phyloP scores from a whole-genome alignment of 2,797 vertebrate genomes.

The Amblyopsis hoosieri region DNA sequence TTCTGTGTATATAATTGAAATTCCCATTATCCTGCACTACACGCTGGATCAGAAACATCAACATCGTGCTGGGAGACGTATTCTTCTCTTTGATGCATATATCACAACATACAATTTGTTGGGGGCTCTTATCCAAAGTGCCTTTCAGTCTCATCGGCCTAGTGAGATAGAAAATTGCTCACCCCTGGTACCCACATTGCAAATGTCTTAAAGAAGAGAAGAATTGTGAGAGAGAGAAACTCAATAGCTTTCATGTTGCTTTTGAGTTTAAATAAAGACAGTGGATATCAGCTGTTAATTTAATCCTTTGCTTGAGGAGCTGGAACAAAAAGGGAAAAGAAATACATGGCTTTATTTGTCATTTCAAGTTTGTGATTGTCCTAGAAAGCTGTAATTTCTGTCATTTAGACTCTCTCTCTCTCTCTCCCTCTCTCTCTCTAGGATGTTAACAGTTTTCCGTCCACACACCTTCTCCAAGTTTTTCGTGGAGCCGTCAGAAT shows the following conservation, averaged over 20 bases:
- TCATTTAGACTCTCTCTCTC: neutral
- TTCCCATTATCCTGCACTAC: constrained; percentile 25
- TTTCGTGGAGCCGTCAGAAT: constrained; percentile 74
- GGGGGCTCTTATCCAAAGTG: neutral
- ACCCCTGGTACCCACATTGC: no score
- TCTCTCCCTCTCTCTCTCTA: constrained; percentile 2
- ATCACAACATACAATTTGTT: neutral
- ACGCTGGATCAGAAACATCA: constrained; percentile 26
- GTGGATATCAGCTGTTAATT: no score
- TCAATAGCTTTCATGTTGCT: neutral
- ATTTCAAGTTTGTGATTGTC: neutral
- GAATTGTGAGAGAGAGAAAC: neutral
- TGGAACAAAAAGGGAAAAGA: neutral
- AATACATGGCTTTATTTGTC: neutral
- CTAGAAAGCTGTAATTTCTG: no score
- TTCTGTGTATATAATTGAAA: constrained; percentile 28
- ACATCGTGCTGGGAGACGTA: constrained; percentile 19
- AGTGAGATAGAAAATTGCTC: no score
- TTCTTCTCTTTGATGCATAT: constrained; percentile 22
- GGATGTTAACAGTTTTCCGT: constrained; percentile 27
- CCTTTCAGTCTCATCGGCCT: neutral
- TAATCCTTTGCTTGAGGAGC: no score
- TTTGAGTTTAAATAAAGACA: no score
- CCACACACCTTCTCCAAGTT: constrained; percentile 58
- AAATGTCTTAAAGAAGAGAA: neutral